Evolutionary conservation across 2,888 invertebrate species (phyloP).

Genomic region (Sesamia inferens): DNA sequence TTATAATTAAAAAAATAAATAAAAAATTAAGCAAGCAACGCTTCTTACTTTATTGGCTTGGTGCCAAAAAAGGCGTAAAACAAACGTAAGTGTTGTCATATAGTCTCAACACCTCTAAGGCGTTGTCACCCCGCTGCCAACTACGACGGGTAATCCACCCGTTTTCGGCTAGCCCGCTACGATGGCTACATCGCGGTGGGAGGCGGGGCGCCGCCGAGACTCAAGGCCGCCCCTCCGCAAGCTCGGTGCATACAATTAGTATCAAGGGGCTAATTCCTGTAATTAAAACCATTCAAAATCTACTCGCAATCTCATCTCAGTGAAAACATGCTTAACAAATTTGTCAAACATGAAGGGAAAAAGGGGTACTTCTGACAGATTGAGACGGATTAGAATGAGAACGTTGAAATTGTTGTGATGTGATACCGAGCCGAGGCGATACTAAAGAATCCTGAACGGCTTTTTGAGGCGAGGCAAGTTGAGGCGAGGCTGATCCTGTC

Average conservation of each 20-base stretch:
- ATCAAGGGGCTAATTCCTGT: neutral
- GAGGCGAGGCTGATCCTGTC: too few species aligned
- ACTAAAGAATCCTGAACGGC: neutral
- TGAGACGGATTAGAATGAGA: too few species aligned
- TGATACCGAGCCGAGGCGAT: neutral
- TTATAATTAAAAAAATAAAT: too few species aligned
- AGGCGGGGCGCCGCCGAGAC: neutral
- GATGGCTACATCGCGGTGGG: neutral
- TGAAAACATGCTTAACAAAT: too few species aligned
- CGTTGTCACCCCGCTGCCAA: neutral
- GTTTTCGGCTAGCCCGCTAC: neutral
- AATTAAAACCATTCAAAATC: too few species aligned
- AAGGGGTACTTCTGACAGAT: too few species aligned
- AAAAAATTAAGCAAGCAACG: neutral
- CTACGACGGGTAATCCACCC: too few species aligned
- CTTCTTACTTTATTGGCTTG: neutral
- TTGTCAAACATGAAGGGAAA: too few species aligned
- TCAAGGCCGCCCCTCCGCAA: neutral
- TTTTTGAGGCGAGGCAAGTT: too few species aligned
- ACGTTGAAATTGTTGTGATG: neutral
- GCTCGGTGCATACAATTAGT: neutral
- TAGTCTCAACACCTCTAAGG: neutral
- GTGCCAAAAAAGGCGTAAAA: neutral
- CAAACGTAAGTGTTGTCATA: neutral
- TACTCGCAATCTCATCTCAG: too few species aligned